A percentile compares a stretch with the other conserved stretches of the same genome.
Conservation (phyloP, 2,797 vertebrate species). For the Chaenodraco wilsoni region DNA sequence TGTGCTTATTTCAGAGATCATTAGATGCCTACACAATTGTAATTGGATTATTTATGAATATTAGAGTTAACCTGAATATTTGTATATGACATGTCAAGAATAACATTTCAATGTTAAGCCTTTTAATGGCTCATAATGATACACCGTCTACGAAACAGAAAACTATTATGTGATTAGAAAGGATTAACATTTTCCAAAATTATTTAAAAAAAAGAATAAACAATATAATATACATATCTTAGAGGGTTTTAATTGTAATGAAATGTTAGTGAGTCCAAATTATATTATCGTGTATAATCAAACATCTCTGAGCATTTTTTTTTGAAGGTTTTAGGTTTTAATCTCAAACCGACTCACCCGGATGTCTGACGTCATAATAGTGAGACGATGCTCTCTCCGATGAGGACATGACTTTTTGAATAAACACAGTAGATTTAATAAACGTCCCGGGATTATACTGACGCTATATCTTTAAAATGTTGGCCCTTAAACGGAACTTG, state of each 20-base stretch:
- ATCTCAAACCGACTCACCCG: conserved; percentile 25
- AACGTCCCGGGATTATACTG: background rate
- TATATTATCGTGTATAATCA: too few species aligned
- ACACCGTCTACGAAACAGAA: background rate
- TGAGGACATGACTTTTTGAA: conserved; percentile 57
- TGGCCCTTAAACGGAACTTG: conserved; percentile 34
- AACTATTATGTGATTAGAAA: background rate
- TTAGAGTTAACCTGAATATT: background rate
- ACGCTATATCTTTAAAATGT: conserved; percentile 25
- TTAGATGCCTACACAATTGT: background rate
- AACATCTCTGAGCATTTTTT: too few species aligned
- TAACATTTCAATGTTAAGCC: background rate
- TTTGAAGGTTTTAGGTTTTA: too few species aligned
- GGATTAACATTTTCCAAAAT: background rate
- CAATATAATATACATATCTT: too few species aligned
- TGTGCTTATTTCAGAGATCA: background rate
- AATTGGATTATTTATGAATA: background rate
- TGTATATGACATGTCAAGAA: background rate
- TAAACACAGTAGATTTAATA: background rate
- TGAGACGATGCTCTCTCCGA: conserved; percentile 40
- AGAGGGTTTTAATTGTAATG: too few species aligned
- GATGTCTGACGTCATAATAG: conserved; percentile 64
- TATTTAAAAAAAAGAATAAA: too few species aligned
- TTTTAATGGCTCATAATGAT: background rate
- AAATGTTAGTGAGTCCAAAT: too few species aligned